A percentile compares a stretch with the other conserved stretches of the same genome.
phyloP scores from a whole-genome alignment of 2,888 invertebrate genomes.

The Cephus nigrinus region DNA sequence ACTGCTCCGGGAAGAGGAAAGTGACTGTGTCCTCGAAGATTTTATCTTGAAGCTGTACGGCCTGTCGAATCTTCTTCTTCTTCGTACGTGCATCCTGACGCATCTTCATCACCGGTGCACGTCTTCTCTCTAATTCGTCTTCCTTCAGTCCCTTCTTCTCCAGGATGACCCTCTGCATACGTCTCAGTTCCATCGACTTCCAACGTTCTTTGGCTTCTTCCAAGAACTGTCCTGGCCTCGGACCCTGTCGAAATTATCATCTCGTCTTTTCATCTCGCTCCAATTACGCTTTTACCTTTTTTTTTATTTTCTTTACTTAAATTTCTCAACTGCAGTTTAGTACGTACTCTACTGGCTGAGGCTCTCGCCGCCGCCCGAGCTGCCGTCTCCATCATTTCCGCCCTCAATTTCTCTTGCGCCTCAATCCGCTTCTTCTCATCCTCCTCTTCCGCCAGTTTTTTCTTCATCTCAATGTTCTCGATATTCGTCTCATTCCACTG shows the following conservation, averaged over 20 bases:
- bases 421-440: slow-evolving; percentile 69
- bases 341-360: not conserved
- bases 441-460: slow-evolving; percentile 66
- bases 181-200: slow-evolving; percentile 74
- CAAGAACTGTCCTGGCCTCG: slow-evolving; percentile 46
- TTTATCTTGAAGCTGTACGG: slow-evolving; percentile 70
- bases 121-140: slow-evolving; percentile 71
- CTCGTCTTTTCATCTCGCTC: slow-evolving; percentile 27
- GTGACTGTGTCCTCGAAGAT: slow-evolving; percentile 77
- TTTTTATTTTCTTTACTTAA: slow-evolving; percentile 7
- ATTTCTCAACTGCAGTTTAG: slow-evolving; percentile 3
- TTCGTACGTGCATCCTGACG: slow-evolving; percentile 72
- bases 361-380: slow-evolving; percentile 14
- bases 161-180: slow-evolving; percentile 74
- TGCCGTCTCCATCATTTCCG: slow-evolving; percentile 64
- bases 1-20: slow-evolving; percentile 71
- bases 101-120: slow-evolving; percentile 72
- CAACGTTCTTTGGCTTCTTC: slow-evolving; percentile 70
- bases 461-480: slow-evolving; percentile 64
- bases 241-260: slow-evolving; percentile 40
- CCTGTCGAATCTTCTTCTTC: slow-evolving; percentile 70
- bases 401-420: slow-evolving; percentile 50
- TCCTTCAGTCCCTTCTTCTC: slow-evolving; percentile 74
- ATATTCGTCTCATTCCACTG: slow-evolving; percentile 69
- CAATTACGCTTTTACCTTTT: slow-evolving; percentile 19